phyloP scores from a whole-genome alignment of 2,113 vertebrate genomes.

The Boleophthalmus pectinirostris region DNA sequence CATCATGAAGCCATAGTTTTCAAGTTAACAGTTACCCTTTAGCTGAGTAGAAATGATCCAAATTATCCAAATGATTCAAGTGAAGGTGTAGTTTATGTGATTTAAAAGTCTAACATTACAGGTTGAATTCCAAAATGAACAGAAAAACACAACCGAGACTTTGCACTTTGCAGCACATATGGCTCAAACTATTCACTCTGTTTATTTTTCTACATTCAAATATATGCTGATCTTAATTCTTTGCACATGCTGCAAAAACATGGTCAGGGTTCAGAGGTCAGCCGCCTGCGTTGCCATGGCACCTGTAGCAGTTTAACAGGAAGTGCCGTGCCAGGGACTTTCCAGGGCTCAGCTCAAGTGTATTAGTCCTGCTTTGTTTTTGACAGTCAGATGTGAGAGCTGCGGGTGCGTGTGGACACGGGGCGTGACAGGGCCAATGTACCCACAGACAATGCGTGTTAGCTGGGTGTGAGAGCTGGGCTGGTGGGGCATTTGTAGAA shows the following conservation, averaged over 20 bases:
- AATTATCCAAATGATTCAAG: no score
- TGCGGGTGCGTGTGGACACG: slow-evolving; percentile 12
- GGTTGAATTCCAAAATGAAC: neutral
- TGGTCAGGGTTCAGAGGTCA: slow-evolving; percentile 20
- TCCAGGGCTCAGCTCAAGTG: slow-evolving; percentile 41
- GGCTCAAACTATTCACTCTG: neutral
- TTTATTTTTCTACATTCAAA: neutral
- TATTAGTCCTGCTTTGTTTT: slow-evolving; percentile 4
- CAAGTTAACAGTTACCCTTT: no score
- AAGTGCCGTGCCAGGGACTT: slow-evolving; percentile 65
- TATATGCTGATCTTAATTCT: neutral
- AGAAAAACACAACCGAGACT: neutral
- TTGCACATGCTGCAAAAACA: neutral
- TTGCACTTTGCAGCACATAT: neutral
- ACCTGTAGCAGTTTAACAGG: slow-evolving; percentile 45
- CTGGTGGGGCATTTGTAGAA: slow-evolving; percentile 7
- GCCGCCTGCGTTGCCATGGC: slow-evolving; percentile 21
- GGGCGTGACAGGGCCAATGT: slow-evolving; percentile 37
- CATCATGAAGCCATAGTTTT: no score
- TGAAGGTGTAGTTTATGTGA: neutral
- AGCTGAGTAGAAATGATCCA: no score
- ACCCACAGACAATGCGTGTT: slow-evolving; percentile 23
- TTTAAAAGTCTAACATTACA: neutral
- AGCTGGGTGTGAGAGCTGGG: slow-evolving; percentile 24
- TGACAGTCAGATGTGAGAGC: slow-evolving; percentile 29